Conservation (phyloP, 2,888 invertebrate genomes). For the Acanthococcus lagerstroemiae region DNA sequence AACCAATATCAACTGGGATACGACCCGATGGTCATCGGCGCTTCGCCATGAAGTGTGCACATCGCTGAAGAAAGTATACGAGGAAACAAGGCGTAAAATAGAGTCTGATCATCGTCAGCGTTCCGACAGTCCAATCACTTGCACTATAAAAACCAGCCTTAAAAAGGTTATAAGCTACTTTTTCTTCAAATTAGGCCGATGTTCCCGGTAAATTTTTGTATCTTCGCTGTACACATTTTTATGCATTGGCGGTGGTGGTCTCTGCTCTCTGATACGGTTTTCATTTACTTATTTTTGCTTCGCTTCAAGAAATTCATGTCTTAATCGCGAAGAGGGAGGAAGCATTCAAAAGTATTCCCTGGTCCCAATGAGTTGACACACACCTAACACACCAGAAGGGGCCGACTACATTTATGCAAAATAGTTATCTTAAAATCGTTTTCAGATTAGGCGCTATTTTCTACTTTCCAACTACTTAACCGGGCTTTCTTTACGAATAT, state of each 20-base stretch:
- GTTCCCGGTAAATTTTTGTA: constrained; percentile 6
- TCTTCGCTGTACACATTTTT: neutral
- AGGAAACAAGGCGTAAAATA: constrained; percentile 20
- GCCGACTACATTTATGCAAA: too few relatives aligned
- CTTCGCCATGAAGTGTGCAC: constrained; percentile 27
- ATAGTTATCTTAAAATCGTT: too few relatives aligned
- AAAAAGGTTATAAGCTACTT: constrained; percentile 25
- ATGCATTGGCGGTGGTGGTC: neutral
- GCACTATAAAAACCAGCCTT: constrained; percentile 27
- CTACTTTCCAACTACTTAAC: too few relatives aligned
- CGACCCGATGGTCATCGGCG: neutral
- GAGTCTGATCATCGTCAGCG: constrained; percentile 15
- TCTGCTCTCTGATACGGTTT: too few relatives aligned
- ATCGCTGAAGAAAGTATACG: constrained; percentile 25
- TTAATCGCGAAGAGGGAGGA: too few relatives aligned
- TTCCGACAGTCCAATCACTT: constrained; percentile 29
- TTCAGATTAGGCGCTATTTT: too few relatives aligned
- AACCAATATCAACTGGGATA: neutral
- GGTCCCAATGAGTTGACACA: too few relatives aligned
- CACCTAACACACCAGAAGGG: too few relatives aligned
- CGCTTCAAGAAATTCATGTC: too few relatives aligned
- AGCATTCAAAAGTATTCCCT: too few relatives aligned
- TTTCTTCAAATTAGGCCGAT: constrained; percentile 12
- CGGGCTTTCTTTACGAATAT: too few relatives aligned
- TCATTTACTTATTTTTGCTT: too few relatives aligned